A percentile compares a stretch with the other conserved stretches of the same genome.
Conservation (phyloP, 2,797 vertebrate species). For the Tangara arthus region DNA sequence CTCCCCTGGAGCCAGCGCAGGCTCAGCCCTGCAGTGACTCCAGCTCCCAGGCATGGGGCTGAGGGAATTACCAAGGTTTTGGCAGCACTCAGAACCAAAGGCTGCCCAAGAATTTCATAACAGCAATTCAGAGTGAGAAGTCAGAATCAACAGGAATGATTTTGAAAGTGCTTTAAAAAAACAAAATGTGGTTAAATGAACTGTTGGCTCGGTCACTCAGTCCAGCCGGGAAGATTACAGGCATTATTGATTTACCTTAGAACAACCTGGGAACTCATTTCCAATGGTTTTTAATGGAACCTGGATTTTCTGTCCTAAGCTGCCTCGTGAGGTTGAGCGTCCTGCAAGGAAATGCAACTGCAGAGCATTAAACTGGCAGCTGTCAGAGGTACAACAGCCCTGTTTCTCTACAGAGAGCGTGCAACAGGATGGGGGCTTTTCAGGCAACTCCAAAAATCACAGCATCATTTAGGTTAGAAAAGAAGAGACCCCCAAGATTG, state of each 20-base stretch:
- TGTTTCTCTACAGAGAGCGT: accelerated
- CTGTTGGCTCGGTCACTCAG: not conserved
- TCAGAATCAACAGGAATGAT: not conserved
- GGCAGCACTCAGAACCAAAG: not conserved
- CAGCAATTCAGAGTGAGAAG: not conserved
- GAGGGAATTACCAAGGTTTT: not conserved
- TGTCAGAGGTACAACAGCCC: not conserved
- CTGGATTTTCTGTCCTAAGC: constrained; percentile 18
- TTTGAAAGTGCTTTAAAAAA: not conserved
- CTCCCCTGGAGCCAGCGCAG: accelerated
- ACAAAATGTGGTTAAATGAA: not conserved
- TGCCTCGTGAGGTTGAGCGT: not conserved
- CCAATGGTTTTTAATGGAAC: constrained; percentile 30
- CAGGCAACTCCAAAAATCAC: not conserved
- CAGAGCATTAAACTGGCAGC: not conserved
- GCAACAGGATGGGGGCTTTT: accelerated
- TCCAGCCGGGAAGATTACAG: not conserved
- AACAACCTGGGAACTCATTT: constrained; percentile 31
- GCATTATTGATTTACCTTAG: constrained; percentile 32
- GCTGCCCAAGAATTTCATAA: not conserved
- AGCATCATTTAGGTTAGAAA: not conserved
- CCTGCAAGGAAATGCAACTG: not conserved
- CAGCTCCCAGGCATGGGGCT: not conserved
- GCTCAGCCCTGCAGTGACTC: not conserved
- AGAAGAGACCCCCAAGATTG: not conserved